A percentile compares a stretch with the other conserved stretches of the same genome.
These are phyloP conservation scores for Sceloporus undulatus DNA, from an alignment of 2,113 vertebrate genomes.

Conservation along the genomic window DNA sequence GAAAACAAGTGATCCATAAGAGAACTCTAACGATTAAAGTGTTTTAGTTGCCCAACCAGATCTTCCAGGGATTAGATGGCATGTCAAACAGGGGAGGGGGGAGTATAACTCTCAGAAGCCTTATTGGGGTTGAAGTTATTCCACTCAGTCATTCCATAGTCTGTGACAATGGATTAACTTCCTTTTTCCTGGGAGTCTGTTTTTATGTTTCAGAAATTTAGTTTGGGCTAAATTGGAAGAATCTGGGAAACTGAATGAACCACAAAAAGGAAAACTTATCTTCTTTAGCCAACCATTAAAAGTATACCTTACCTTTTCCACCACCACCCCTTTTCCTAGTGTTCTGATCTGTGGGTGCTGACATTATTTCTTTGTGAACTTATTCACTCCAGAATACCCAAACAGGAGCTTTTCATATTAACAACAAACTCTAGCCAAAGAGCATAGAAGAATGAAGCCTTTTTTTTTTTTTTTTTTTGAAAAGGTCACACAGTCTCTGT, in stretches of 20 bases:
- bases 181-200: neutral
- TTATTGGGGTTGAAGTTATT: neutral
- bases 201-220: neutral
- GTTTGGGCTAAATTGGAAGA: neutral
- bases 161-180: neutral
- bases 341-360: neutral
- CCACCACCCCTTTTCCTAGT: neutral
- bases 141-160: neutral
- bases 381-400: conserved; percentile 30
- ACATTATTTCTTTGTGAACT: neutral
- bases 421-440: conserved; percentile 13
- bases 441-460: neutral
- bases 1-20: neutral
- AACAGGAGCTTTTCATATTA: neutral
- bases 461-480: too few species aligned
- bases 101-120: neutral
- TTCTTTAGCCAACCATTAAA: neutral
- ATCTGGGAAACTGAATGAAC: neutral
- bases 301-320: neutral
- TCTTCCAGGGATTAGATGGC: neutral
- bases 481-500: conserved; percentile 7
- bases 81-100: neutral
- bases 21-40: neutral
- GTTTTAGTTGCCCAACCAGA: neutral
- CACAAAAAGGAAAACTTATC: neutral